Evolutionary conservation across 2,113 vertebrate genomes (phyloP).

Genomic region (Neoarius graeffei): DNA sequence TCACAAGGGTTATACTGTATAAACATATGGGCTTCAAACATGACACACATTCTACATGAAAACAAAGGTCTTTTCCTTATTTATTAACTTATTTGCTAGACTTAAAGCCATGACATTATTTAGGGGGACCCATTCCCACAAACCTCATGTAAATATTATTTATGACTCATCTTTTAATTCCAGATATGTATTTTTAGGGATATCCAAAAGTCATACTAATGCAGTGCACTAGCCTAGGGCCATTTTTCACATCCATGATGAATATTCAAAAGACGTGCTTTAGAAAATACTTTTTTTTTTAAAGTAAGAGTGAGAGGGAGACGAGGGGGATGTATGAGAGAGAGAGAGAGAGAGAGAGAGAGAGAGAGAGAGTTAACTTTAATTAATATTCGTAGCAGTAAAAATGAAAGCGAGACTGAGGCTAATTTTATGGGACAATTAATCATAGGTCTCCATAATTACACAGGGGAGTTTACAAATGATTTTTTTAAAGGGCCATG

Average conservation of each 20-base stretch:
- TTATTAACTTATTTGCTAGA: slow-evolving; percentile 77
- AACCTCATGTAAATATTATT: slow-evolving; percentile 93
- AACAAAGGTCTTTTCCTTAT: slow-evolving; percentile 82
- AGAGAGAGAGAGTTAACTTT: slow-evolving; percentile 87
- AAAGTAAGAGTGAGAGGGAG: slow-evolving; percentile 26
- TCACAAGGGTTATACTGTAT: slow-evolving; percentile 68
- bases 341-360: slow-evolving; percentile 10
- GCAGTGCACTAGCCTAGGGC: slow-evolving; percentile 76
- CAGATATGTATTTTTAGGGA: slow-evolving; percentile 77
- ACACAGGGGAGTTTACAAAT: slow-evolving; percentile 99
- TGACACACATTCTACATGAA: slow-evolving; percentile 60
- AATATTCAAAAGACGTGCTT: slow-evolving; percentile 94
- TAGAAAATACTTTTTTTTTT: slow-evolving; percentile 74
- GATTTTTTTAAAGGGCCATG: slow-evolving; percentile 93
- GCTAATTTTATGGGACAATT: slow-evolving; percentile 99
- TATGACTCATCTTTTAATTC: slow-evolving; percentile 83
- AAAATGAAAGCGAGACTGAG: slow-evolving; percentile 98
- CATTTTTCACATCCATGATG: slow-evolving; percentile 92
- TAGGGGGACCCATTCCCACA: slow-evolving; percentile 87
- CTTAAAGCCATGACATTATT: slow-evolving; percentile 85
- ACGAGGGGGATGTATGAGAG: slow-evolving; percentile 13
- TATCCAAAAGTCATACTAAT: slow-evolving; percentile 84
- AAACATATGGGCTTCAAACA: slow-evolving; percentile 69
- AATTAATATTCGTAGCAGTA: slow-evolving; percentile 99
- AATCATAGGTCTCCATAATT: slow-evolving; percentile 99